These are phyloP conservation scores for Glyptemys insculpta DNA, from an alignment of 2,797 vertebrate species.

Conservation along the genomic window DNA sequence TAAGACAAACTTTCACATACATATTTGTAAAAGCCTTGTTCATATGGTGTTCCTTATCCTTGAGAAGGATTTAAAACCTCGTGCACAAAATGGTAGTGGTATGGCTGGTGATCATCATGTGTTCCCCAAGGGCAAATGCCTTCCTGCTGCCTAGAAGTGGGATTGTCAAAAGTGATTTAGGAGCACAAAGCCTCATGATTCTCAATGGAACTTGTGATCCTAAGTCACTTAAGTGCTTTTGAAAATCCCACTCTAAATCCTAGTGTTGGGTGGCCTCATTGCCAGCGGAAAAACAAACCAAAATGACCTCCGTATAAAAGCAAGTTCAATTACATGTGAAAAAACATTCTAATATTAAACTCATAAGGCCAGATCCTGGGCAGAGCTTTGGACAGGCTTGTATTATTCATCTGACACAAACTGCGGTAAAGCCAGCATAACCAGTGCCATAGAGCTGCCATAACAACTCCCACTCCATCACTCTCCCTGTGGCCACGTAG, in stretches of 20 bases:
- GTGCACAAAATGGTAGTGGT: neutral
- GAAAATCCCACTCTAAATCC: neutral
- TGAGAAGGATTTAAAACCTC: neutral
- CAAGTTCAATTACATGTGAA: neutral
- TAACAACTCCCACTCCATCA: neutral
- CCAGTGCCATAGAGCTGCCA: neutral
- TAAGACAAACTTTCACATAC: neutral
- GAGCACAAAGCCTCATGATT: neutral
- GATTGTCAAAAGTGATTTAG: neutral
- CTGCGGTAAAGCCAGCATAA: neutral
- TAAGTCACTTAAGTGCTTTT: neutral
- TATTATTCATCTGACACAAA: neutral
- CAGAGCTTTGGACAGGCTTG: neutral
- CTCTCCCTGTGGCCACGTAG: neutral
- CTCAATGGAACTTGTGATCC: neutral
- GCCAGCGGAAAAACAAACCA: neutral
- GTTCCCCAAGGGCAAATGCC: neutral
- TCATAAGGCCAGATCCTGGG: neutral
- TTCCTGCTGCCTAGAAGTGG: neutral
- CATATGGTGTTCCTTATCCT: neutral
- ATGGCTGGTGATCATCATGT: neutral
- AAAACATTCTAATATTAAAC: neutral
- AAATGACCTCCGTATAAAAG: neutral
- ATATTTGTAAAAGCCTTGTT: neutral
- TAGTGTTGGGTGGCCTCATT: neutral